phyloP scores from a whole-genome alignment of 2,113 vertebrate species.

The Pogonocichla stellata region DNA sequence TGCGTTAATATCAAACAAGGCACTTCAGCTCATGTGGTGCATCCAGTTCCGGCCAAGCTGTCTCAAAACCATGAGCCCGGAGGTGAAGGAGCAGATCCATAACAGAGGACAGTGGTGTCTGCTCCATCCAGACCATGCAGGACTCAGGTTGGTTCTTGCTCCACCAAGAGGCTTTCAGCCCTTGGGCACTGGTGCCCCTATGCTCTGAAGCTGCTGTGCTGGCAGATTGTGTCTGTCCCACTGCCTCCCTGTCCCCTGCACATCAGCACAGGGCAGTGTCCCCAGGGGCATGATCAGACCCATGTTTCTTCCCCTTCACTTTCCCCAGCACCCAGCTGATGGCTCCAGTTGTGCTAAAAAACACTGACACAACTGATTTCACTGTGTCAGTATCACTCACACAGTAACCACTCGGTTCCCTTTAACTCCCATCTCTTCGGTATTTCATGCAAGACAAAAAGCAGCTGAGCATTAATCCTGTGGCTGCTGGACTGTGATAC shows the following conservation, averaged over 20 bases:
- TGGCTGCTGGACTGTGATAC: background rate
- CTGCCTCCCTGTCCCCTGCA: background rate
- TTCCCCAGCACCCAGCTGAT: background rate
- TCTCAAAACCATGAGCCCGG: background rate
- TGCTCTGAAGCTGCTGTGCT: background rate
- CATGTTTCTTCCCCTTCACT: background rate
- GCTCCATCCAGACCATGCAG: fast-evolving
- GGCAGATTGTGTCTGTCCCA: background rate
- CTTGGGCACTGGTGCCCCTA: fast-evolving
- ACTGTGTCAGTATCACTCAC: fast-evolving
- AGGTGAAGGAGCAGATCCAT: background rate
- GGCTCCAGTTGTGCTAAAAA: background rate
- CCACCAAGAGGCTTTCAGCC: background rate
- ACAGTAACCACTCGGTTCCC: fast-evolving
- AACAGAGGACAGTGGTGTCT: background rate
- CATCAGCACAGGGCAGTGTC: background rate
- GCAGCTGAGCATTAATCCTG: background rate
- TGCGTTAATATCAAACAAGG: background rate
- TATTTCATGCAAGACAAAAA: background rate
- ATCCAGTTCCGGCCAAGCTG: background rate
- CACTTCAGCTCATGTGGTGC: background rate
- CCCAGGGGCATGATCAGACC: background rate
- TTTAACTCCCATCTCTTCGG: background rate
- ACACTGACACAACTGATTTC: background rate
- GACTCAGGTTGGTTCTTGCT: fast-evolving